Evolutionary conservation across 64 coral and sea anemone genomes (phyloP).

Genomic region (Actinia tenebrosa): DNA sequence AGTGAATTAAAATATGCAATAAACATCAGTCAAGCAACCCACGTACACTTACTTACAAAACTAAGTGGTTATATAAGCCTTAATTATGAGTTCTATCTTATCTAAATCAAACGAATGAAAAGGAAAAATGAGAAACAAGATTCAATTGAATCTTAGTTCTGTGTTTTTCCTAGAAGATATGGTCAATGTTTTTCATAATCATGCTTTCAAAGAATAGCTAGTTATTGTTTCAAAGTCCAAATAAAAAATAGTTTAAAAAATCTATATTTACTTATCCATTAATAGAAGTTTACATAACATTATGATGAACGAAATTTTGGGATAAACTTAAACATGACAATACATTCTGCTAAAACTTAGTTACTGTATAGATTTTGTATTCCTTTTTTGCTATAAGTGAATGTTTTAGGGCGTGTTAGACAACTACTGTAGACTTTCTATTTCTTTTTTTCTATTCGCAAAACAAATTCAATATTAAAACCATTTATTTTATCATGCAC

Average conservation of each 20-base stretch:
- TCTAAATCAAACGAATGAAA: neutral
- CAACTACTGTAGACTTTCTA: no score
- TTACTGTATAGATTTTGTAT: neutral
- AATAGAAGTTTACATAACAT: neutral
- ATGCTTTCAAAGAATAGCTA: neutral
- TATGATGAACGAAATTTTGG: neutral
- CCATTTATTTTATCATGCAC: no score
- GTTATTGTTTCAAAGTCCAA: neutral
- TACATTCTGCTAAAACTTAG: no score
- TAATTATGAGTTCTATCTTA: neutral
- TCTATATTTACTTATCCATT: neutral
- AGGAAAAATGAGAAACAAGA: neutral
- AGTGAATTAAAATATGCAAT: neutral
- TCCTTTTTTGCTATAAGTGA: neutral
- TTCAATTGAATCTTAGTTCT: neutral
- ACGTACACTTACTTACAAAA: neutral
- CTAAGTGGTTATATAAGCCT: neutral
- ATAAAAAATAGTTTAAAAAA: neutral
- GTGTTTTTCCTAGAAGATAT: neutral
- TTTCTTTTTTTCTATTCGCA: no score
- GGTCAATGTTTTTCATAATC: no score
- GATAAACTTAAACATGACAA: neutral
- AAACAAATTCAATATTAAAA: no score
- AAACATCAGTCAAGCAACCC: neutral
- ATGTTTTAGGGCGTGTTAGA: no score